phyloP scores from a whole-genome alignment of 1,140 invertebrate species.

The Leguminivora glycinivorella region DNA sequence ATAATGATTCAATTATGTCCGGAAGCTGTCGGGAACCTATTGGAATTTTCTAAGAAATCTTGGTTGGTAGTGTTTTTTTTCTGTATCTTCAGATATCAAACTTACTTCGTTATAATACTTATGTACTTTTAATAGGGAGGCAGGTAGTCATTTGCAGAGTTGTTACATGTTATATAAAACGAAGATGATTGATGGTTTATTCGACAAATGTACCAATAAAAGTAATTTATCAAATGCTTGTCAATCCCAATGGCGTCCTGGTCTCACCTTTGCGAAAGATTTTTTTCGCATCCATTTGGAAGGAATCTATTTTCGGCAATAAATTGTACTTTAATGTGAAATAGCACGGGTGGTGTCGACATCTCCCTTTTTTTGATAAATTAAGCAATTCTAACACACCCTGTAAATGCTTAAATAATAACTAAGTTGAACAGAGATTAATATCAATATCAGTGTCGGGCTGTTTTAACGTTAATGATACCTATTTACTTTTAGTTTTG shows the following conservation, averaged over 20 bases:
- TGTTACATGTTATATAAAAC: constrained; percentile 18
- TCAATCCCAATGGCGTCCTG: constrained; percentile 36
- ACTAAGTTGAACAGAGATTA: too few species aligned
- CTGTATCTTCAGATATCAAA: too few species aligned
- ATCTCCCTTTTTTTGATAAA: constrained; percentile 4
- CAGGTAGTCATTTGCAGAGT: not conserved
- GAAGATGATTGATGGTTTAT: constrained; percentile 45
- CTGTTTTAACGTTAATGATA: too few species aligned
- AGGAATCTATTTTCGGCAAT: constrained; percentile 7
- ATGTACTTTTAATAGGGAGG: not conserved
- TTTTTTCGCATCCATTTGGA: constrained; percentile 28
- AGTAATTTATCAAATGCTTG: constrained; percentile 48
- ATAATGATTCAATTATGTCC: too few species aligned
- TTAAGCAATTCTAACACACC: not conserved
- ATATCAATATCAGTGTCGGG: too few species aligned
- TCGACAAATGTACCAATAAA: constrained; percentile 48
- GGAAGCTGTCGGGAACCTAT: too few species aligned
- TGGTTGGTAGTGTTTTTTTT: too few species aligned
- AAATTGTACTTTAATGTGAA: constrained; percentile 21
- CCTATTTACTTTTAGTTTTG: too few species aligned
- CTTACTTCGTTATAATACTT: too few species aligned
- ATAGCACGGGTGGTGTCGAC: constrained; percentile 13
- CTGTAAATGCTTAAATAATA: not conserved
- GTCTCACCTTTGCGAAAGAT: constrained; percentile 27
- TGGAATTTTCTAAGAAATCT: too few species aligned